Evolutionary conservation across 2,797 vertebrate genomes (phyloP), one percentile per base, ranked within the genome.

Genomic region (Antennarius maculatus): DNA sequence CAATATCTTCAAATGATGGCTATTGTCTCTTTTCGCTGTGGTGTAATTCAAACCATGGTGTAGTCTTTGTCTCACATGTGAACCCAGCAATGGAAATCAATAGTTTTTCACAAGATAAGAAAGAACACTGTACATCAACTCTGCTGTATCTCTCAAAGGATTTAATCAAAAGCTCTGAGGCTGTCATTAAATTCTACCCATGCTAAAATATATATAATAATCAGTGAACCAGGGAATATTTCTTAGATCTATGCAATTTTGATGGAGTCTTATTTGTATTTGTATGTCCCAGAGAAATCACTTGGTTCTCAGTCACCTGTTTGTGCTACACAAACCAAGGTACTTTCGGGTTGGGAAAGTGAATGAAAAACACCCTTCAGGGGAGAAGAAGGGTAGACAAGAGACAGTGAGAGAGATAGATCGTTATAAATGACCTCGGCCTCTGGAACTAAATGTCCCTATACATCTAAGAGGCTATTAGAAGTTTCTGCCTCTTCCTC

Each of bases 51-150:
- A 68, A 29, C 60, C 56, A 9, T 3, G 41, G 67, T 72, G 18
- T 29, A 28, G 69, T 69, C 74, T 68, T 80, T 79, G 71, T 79
- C 57, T 84, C 80, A 65, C 64, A 48, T 29, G 49, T 66, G 72
- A 86, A 81, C 66, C 29, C 61, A 4, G 71, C 76, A 56, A 67
- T 74, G 63, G 55, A 81, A 83, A 87, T 87, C 86, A 57, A 83
- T 87, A 66, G 59, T 75, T 77, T 84, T 81, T 61, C 55, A 77
- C 23, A 15, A 54, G 69, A 67, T 76, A 80, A 86, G 72, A 85
- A 85, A 77, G 65, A 68, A 54, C 67, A 41, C 43, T 69, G 51
- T 57, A 61, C 41, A 2, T 78, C 27, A 17, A 29, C 34, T 5
- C 18, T 5, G 54, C 62, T 60, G 55, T 52, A 43, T 69, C 56